Evolutionary conservation across 2,113 vertebrate genomes (phyloP).

Genomic region (Ramphastos sulfuratus): DNA sequence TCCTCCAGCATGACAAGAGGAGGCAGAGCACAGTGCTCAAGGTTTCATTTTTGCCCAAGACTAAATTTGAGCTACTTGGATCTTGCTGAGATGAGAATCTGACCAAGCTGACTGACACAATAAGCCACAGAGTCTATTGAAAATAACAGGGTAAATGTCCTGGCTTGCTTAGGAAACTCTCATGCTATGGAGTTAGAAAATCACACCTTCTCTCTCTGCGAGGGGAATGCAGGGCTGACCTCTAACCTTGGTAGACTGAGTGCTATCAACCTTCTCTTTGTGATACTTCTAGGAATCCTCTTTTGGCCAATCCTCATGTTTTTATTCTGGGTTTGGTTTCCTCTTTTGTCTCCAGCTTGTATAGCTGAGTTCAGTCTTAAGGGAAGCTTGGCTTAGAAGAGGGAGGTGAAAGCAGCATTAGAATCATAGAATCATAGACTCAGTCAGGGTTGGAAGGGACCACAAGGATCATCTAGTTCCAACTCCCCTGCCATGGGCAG

Average conservation of each 20-base stretch:
- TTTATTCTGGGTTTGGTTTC: constrained; percentile 16
- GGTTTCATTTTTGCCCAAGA: neutral
- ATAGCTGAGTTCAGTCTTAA: neutral
- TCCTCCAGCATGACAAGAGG: neutral
- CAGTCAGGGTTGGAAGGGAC: too few species aligned
- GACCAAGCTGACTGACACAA: neutral
- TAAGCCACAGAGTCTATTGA: neutral
- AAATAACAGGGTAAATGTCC: neutral
- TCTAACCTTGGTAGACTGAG: neutral
- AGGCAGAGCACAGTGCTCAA: neutral
- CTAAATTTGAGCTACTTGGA: neutral
- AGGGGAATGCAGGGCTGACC: neutral
- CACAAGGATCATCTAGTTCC: too few species aligned
- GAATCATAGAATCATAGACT: too few species aligned
- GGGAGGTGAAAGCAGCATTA: neutral
- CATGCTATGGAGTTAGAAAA: neutral
- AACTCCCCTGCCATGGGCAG: too few species aligned
- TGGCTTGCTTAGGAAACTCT: neutral
- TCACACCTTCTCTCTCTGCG: fast-evolving
- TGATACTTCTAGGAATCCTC: constrained; percentile 37
- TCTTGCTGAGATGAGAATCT: neutral
- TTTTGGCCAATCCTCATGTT: neutral
- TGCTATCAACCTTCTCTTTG: neutral
- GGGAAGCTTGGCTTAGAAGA: neutral
- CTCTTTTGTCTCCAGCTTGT: neutral